Base-by-base conservation (phyloP, 2,888 invertebrate genomes). In the Cosmia trapezina region DNA sequence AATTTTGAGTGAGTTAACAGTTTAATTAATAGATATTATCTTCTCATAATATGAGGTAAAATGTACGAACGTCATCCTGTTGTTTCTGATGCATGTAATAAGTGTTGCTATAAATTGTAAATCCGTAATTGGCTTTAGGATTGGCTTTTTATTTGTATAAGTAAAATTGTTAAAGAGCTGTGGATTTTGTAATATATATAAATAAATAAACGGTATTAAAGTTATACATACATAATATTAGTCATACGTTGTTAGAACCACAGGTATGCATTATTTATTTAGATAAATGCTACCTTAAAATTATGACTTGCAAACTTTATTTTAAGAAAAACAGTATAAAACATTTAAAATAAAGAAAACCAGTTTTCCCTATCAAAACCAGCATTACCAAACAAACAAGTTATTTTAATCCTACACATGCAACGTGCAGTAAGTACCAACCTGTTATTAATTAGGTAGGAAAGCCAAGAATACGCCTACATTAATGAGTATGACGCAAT, bases 401-500 rank as follows among this genome's bases (percentile, higher is more conserved):
- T 45, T 54, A 70, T 61, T 73, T 62, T 19, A 49, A 22, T 70
- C 19, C 14, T 28, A 56, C 17, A 56, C 12, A 41, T 63, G 45
- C 65, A 49, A 9, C 53, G 53, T 64, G 47, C 47, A 51, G 33
- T 41, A 22, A 60, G 59, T 76, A 63, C 66, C 61, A 65, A 81
- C 65, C 67, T 65, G 78, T 63, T 66, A 68, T 76, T 81, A 71
- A 81, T 78, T 53, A 74, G 47, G 43, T 47, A 49, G 49, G 68
- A 28, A 66, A 56, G 64, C 74, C 61, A 61, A 73, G 69, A 74
- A 51, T 62, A 57, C 66, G 33, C 62, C 79, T 61, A 76, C 76
- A 53, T 41, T 79, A 81, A 79, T 72, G 67, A 65, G 9, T 33
- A 67, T 92, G 91, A 91, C 87, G 91, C 83, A 90, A 92, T 86